phyloP scores from a whole-genome alignment of 2,888 invertebrate genomes.

The Cremastinae sp. region DNA sequence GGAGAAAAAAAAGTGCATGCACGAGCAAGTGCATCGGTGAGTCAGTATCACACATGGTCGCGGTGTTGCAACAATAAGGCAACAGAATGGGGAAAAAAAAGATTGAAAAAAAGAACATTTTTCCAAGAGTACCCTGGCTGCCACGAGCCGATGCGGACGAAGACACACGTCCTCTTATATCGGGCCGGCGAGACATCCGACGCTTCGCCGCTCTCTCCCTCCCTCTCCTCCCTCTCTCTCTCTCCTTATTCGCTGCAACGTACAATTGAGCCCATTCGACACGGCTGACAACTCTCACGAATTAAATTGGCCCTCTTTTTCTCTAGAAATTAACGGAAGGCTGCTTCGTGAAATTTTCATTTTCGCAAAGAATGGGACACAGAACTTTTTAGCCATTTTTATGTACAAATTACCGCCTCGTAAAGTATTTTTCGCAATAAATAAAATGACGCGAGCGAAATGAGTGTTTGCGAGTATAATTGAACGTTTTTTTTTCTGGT shows the following conservation, averaged over 20 bases:
- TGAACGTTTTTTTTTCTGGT: no score
- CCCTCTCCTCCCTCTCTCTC: neutral
- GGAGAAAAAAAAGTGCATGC: neutral
- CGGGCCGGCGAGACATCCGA: constrained; percentile 35
- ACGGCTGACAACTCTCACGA: neutral
- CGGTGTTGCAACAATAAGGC: constrained; percentile 19
- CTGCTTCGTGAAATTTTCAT: no score
- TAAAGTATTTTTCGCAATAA: no score
- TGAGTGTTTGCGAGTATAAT: no score
- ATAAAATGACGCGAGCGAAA: no score
- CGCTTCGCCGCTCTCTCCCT: neutral
- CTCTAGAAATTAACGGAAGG: neutral
- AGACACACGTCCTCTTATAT: constrained; percentile 36
- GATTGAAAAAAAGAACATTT: constrained; percentile 5
- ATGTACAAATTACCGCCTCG: no score
- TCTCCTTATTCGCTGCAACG: neutral
- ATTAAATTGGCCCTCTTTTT: neutral
- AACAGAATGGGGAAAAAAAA: constrained; percentile 3
- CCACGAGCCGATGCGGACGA: constrained; percentile 54
- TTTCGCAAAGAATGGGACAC: no score
- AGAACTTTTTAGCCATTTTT: no score
- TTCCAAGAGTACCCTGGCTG: constrained; percentile 32
- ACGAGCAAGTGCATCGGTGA: constrained; percentile 35
- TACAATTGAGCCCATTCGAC: neutral
- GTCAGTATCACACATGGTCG: constrained; percentile 13